Evolutionary conservation across 2,113 vertebrate species (phyloP).

Genomic region (Ibidorhyncha struthersii): DNA sequence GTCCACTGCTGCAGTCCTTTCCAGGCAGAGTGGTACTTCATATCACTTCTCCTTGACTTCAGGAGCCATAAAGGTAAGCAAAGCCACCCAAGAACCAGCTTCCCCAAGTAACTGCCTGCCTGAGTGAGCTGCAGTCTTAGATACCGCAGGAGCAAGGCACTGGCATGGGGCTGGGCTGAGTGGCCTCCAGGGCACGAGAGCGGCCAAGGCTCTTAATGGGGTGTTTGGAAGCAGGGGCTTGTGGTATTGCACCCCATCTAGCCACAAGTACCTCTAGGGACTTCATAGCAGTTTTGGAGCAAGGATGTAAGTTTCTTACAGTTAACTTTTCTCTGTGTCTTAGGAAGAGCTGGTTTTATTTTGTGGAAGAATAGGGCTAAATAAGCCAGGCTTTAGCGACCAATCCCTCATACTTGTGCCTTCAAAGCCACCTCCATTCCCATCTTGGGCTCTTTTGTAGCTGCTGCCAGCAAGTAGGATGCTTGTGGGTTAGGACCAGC

Average conservation of each 20-base stretch:
- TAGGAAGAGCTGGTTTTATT: neutral
- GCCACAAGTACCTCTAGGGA: neutral
- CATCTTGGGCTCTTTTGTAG: neutral
- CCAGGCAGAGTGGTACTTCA: rapidly evolving
- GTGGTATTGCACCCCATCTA: neutral
- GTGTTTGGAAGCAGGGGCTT: neutral
- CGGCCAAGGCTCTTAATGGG: neutral
- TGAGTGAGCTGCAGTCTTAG: neutral
- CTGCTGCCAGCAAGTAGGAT: neutral
- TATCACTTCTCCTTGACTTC: neutral
- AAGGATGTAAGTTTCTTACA: neutral
- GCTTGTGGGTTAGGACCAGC: rapidly evolving
- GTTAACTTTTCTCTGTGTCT: neutral
- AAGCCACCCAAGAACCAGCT: neutral
- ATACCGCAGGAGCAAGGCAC: neutral
- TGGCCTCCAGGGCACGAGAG: neutral
- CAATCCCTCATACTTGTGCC: neutral
- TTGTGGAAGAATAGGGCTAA: neutral
- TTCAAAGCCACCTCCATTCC: neutral
- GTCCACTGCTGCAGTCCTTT: neutral
- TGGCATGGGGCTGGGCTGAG: neutral
- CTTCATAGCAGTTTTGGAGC: neutral
- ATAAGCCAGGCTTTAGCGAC: neutral
- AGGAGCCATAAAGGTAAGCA: neutral
- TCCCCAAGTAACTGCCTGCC: neutral